Conservation (phyloP, 2,888 invertebrate species). For the Dryococelus australis region DNA sequence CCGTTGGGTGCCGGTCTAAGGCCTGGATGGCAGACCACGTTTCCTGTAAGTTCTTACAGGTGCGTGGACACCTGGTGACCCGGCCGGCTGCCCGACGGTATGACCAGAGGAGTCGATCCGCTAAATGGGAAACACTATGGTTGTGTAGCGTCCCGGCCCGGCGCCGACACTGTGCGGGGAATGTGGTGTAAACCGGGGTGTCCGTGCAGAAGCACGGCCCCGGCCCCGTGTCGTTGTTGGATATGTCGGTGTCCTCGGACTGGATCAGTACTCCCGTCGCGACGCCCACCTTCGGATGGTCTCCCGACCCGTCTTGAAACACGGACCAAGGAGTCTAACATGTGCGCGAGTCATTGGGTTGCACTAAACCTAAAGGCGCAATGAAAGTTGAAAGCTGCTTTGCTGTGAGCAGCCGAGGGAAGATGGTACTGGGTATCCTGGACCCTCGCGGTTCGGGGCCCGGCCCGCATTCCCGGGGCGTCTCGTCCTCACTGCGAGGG, state of each 20-base stretch:
- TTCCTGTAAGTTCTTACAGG: slow-evolving; percentile 35
- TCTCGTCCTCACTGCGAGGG: no score
- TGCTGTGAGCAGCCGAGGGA: neutral
- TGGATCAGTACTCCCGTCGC: slow-evolving; percentile 52
- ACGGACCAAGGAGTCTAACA: slow-evolving; percentile 79
- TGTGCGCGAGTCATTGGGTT: no score
- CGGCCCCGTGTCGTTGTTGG: no score
- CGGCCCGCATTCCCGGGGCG: no score
- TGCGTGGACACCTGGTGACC: neutral
- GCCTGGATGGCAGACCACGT: slow-evolving; percentile 49
- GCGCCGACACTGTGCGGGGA: neutral
- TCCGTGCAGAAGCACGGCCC: no score
- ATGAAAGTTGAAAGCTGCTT: slow-evolving; percentile 67
- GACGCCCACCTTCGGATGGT: slow-evolving; percentile 58
- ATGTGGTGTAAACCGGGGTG: neutral
- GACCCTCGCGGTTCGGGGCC: no score
- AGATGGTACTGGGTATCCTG: no score
- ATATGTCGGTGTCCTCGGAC: no score
- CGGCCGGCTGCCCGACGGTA: no score
- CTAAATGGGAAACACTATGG: no score
- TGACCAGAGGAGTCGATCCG: no score
- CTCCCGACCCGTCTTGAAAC: slow-evolving; percentile 79
- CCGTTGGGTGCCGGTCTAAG: slow-evolving; percentile 61
- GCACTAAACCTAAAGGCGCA: slow-evolving; percentile 71
- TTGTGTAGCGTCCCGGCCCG: neutral